Conservation (phyloP, 2,113 vertebrate species). For the Phyllopteryx taeniolatus region DNA sequence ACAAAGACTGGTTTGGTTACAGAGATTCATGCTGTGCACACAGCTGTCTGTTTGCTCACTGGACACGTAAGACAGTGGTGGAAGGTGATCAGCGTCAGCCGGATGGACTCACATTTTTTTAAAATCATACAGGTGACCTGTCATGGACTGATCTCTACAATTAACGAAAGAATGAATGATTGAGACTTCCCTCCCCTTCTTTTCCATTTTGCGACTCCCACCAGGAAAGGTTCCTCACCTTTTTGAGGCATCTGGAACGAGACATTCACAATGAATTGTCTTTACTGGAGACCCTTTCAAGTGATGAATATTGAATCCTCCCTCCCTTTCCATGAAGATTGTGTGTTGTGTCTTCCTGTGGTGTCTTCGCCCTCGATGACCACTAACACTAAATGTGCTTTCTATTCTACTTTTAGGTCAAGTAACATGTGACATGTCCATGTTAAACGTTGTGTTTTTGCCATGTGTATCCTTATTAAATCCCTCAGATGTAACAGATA, state of each 20-base stretch:
- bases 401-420: conserved; percentile 94
- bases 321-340: conserved; percentile 78
- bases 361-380: conserved; percentile 88
- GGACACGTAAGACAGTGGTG: conserved; percentile 31
- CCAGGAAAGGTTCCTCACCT: conserved; percentile 18
- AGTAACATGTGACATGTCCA: conserved; percentile 86
- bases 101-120: conserved; percentile 17
- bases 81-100: conserved; percentile 16
- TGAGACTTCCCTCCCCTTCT: conserved; percentile 5
- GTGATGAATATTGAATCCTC: conserved; percentile 58
- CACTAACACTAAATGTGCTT: conserved; percentile 93
- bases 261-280: conserved; percentile 32
- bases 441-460: conserved; percentile 99
- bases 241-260: conserved; percentile 22
- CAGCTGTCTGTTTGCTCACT: conserved; percentile 7
- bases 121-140: conserved; percentile 3
- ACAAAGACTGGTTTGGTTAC: neutral
- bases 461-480: conserved; percentile 99
- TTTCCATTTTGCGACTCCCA: conserved; percentile 12
- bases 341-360: conserved; percentile 91
- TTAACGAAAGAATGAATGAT: conserved; percentile 25
- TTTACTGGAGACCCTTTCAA: conserved; percentile 38
- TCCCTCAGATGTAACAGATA: conserved; percentile 99
- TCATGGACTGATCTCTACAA: conserved; percentile 20
- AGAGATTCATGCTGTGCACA: neutral